These are phyloP conservation scores for Notothenia rossii DNA, from an alignment of 2,113 vertebrate genomes.

Conservation along the genomic window DNA sequence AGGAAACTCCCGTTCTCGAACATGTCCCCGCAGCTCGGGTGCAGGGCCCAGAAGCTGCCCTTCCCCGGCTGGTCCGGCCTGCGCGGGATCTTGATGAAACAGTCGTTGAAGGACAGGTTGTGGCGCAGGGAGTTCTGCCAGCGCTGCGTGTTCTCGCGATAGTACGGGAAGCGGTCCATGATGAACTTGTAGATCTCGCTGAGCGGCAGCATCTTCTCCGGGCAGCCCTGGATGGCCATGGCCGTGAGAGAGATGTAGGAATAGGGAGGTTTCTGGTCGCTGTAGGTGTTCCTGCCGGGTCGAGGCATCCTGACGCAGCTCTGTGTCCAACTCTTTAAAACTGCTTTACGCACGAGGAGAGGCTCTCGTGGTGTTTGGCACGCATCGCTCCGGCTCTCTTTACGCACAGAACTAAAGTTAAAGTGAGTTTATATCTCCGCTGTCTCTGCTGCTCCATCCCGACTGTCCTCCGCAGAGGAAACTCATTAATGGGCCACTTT, in stretches of 20 bases:
- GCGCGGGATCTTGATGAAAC: conserved; percentile 96
- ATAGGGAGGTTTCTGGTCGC: conserved; percentile 96
- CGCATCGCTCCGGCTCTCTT: conserved; percentile 19
- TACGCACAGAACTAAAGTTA: conserved; percentile 38
- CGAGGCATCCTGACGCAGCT: conserved; percentile 85
- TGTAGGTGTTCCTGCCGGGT: conserved; percentile 95
- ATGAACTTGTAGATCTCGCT: conserved; percentile 99
- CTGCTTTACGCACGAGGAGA: neutral
- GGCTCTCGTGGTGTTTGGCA: neutral
- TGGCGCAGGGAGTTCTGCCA: conserved; percentile 99
- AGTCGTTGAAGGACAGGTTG: conserved; percentile 98
- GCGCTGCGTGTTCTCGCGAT: conserved; percentile 95
- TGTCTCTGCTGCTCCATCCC: too few species aligned
- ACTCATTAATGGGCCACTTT: conserved; percentile 95
- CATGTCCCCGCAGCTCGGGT: conserved; percentile 97
- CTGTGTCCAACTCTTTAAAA: too few species aligned
- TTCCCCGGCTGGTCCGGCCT: conserved; percentile 95
- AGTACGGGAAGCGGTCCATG: conserved; percentile 96
- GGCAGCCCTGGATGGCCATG: conserved; percentile 97
- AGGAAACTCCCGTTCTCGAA: conserved; percentile 97
- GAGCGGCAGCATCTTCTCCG: conserved; percentile 96
- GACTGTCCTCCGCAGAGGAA: conserved; percentile 88
- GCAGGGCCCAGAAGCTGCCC: conserved; percentile 96
- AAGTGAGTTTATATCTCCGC: too few species aligned
- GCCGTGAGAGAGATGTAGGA: conserved; percentile 97